phyloP scores from a whole-genome alignment of 2,797 vertebrate species.

The Clarias fuscus region DNA sequence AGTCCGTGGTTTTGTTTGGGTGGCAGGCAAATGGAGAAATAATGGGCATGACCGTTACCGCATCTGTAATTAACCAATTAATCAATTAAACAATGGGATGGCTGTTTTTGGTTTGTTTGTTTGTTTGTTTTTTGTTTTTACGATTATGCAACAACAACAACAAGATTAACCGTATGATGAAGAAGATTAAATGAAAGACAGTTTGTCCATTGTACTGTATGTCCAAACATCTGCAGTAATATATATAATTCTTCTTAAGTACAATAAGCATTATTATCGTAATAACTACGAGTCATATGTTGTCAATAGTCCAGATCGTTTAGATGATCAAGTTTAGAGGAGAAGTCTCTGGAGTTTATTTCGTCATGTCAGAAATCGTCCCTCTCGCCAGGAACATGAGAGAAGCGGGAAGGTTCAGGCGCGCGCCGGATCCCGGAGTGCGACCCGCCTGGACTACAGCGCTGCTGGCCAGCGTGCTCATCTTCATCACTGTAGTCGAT shows the following conservation, averaged over 20 bases:
- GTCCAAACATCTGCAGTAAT: not conserved
- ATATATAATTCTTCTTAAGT: not conserved
- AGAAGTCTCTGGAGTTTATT: not conserved
- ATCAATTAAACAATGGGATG: not conserved
- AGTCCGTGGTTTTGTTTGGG: not conserved
- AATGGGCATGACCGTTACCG: not conserved
- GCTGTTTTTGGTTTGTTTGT: not conserved
- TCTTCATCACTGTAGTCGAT: constrained; percentile 76
- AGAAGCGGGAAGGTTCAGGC: constrained; percentile 49
- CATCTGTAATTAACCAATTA: not conserved
- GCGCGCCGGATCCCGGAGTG: constrained; percentile 62
- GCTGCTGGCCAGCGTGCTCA: constrained; percentile 72
- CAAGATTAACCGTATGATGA: not conserved
- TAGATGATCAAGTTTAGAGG: constrained; percentile 17
- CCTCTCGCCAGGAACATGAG: constrained; percentile 63
- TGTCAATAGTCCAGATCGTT: constrained; percentile 8
- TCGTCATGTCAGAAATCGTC: constrained; percentile 69
- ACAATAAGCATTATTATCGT: not conserved
- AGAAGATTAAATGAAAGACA: not conserved
- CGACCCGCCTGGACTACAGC: constrained; percentile 70
- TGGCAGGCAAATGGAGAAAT: not conserved
- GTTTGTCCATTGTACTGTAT: not conserved
- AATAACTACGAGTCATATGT: not conserved
- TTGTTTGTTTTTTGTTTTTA: not conserved
- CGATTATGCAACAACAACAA: not conserved